These are phyloP conservation scores for Petromus typicus DNA, from an alignment of 2,113 vertebrate genomes.

Conservation along the genomic window DNA sequence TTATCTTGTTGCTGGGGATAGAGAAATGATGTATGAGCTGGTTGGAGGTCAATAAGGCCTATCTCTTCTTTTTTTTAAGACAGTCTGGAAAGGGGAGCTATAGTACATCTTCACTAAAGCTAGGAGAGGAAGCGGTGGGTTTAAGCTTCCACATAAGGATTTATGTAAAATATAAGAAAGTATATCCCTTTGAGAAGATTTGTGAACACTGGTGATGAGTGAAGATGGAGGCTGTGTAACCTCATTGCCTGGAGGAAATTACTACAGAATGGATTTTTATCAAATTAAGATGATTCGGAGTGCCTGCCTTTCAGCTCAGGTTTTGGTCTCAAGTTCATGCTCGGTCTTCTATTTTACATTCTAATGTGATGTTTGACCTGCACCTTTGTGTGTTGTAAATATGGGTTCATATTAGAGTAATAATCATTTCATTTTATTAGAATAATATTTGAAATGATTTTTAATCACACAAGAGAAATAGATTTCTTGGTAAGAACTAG, in stretches of 20 bases:
- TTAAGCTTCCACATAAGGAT: constrained; percentile 62
- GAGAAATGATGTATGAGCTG: neutral
- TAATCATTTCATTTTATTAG: constrained; percentile 30
- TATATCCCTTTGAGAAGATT: constrained; percentile 63
- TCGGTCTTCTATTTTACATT: constrained; percentile 47
- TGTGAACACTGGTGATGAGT: constrained; percentile 43
- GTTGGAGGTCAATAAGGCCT: constrained; percentile 60
- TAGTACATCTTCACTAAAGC: constrained; percentile 28
- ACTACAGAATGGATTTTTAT: constrained; percentile 44
- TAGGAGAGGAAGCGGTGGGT: constrained; percentile 50
- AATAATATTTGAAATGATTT: constrained; percentile 52
- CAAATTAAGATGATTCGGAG: constrained; percentile 50
- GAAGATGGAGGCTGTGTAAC: neutral
- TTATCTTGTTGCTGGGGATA: neutral
- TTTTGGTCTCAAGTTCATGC: neutral
- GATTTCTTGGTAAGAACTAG: constrained; percentile 23
- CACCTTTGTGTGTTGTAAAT: neutral
- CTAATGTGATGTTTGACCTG: neutral
- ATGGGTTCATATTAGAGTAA: neutral
- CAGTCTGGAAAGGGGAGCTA: constrained; percentile 69
- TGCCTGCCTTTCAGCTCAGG: neutral
- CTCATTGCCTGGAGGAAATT: constrained; percentile 28
- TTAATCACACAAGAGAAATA: constrained; percentile 43
- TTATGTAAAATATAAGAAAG: constrained; percentile 69
- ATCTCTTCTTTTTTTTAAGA: neutral